Conservation (phyloP, 1,140 invertebrate species). For the Drosophila chauvacae region DNA sequence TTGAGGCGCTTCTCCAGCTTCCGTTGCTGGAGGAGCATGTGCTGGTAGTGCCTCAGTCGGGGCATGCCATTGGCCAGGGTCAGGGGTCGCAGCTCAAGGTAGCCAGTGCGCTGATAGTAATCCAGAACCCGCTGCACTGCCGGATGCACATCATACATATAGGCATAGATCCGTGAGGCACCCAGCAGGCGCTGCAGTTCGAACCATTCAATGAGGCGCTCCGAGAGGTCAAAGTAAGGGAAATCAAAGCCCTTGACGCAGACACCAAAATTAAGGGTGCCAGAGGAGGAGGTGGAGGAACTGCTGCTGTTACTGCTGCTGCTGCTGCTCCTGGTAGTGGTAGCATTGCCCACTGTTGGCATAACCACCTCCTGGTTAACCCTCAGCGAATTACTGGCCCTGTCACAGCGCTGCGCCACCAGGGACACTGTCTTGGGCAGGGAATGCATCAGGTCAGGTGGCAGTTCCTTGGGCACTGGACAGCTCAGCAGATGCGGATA, state of each 20-base stretch:
- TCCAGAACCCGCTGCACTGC: conserved; percentile 93
- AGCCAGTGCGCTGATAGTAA: conserved; percentile 64
- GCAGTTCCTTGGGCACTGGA: conserved; percentile 89
- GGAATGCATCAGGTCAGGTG: conserved; percentile 85
- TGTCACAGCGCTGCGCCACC: conserved; percentile 91
- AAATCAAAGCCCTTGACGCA: conserved; percentile 97
- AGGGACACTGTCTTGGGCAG: conserved; percentile 93
- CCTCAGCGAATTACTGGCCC: conserved; percentile 91
- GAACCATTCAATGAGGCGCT: conserved; percentile 96
- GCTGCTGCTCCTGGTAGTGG: neutral
- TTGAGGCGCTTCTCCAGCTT: conserved; percentile 86
- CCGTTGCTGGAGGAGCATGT: conserved; percentile 87
- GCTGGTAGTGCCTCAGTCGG: conserved; percentile 89
- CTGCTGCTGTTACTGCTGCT: conserved; percentile 82
- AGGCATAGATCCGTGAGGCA: conserved; percentile 95
- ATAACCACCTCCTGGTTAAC: conserved; percentile 88
- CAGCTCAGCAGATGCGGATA: conserved; percentile 95
- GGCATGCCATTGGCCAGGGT: conserved; percentile 91
- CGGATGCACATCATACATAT: conserved; percentile 94
- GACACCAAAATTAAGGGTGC: conserved; percentile 92
- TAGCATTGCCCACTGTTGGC: neutral
- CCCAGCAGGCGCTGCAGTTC: conserved; percentile 94
- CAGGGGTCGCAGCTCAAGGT: conserved; percentile 89
- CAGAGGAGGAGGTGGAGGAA: neutral
- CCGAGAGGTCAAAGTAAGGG: conserved; percentile 93